These are phyloP conservation scores for Bombus huntii DNA, from an alignment of 1,140 invertebrate genomes.

Conservation along the genomic window DNA sequence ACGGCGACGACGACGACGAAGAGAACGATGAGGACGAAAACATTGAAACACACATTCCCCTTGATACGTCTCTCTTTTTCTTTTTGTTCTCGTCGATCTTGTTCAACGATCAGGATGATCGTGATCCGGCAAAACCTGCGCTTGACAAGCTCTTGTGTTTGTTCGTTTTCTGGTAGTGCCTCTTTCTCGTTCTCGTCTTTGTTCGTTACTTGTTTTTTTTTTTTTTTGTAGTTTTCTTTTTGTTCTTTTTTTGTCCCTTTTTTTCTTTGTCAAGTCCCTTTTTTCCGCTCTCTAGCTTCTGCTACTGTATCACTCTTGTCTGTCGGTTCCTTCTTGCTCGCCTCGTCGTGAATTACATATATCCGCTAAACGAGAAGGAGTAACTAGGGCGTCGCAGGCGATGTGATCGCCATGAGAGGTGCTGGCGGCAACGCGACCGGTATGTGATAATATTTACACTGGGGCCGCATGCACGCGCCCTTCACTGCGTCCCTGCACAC, in stretches of 20 bases:
- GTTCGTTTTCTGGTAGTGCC: neutral
- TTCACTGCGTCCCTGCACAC: slow-evolving; percentile 97
- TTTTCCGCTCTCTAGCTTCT: neutral
- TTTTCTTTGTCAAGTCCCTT: neutral
- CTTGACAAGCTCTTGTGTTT: neutral
- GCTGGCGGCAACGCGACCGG: slow-evolving; percentile 92
- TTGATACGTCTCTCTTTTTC: neutral
- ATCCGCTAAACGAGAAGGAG: slow-evolving; percentile 64
- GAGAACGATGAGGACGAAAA: slow-evolving; percentile 35
- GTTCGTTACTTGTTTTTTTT: neutral
- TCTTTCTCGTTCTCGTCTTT: neutral
- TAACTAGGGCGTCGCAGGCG: slow-evolving; percentile 80
- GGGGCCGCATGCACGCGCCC: slow-evolving; percentile 93
- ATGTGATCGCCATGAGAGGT: slow-evolving; percentile 84
- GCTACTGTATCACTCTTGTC: neutral
- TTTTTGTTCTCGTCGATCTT: slow-evolving; percentile 9
- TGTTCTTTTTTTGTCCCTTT: neutral
- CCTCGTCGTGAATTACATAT: slow-evolving; percentile 49
- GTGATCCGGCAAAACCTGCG: slow-evolving; percentile 21
- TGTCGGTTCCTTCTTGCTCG: slow-evolving; percentile 4
- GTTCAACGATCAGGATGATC: slow-evolving; percentile 21
- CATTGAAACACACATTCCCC: slow-evolving; percentile 18
- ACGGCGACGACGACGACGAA: slow-evolving; percentile 16
- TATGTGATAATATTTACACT: slow-evolving; percentile 97
- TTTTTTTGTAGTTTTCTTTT: neutral